Conservation (phyloP, 2,113 vertebrate genomes). For the Centropus unirufus region DNA sequence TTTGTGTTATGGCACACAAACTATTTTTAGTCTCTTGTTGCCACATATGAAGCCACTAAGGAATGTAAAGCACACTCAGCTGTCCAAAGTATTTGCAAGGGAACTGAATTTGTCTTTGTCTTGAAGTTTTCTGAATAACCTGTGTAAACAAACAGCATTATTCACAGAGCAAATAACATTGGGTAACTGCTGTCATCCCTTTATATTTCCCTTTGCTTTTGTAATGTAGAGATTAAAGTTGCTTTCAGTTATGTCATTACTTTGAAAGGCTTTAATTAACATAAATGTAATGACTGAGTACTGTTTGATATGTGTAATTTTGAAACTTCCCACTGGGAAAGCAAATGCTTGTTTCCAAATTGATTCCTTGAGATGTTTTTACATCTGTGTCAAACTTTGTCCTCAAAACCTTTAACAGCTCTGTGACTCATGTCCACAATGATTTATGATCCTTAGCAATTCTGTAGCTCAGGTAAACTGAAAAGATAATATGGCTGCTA, state of each 20-base stretch:
- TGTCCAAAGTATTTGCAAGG: neutral
- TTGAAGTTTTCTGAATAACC: neutral
- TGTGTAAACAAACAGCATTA: neutral
- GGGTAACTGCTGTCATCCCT: neutral
- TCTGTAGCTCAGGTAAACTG: neutral
- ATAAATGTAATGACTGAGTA: neutral
- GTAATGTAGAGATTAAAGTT: neutral
- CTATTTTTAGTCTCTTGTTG: conserved; percentile 30
- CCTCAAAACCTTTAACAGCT: neutral
- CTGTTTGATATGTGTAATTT: neutral
- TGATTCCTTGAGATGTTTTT: neutral
- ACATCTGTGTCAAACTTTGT: conserved; percentile 6
- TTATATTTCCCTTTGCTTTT: conserved; percentile 10
- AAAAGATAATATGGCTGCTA: neutral
- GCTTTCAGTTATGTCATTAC: neutral
- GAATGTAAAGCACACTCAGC: conserved; percentile 26
- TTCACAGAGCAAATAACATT: neutral
- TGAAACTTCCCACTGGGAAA: conserved; percentile 1
- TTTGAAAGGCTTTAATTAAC: conserved; percentile 37
- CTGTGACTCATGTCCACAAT: neutral
- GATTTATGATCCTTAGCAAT: neutral
- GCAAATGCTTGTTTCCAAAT: neutral
- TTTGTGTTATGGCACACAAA: neutral
- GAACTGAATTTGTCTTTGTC: neutral
- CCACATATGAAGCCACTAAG: neutral